Base-by-base conservation (phyloP, 2,113 vertebrate genomes). In the Diadophis punctatus region DNA sequence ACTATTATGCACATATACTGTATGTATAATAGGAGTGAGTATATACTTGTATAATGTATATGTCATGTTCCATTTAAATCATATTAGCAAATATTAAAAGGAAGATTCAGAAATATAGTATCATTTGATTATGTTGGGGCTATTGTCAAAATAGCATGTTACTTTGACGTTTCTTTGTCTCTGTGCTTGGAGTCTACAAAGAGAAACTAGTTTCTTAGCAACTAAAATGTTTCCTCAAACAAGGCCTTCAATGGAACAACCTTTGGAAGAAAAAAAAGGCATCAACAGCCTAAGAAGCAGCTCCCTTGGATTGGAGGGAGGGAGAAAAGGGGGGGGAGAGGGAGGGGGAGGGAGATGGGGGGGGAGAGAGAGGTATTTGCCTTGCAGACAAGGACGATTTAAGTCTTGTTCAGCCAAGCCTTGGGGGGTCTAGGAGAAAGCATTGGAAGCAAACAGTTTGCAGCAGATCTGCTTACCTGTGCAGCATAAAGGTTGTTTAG, bases 121-220 rank as follows among this genome's bases (percentile, higher is more conserved):
- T 97, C 97, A 89, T 97, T 97, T 97, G 96, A 95, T 96, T 96
- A 95, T 49, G 93, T 96, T 97, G 95, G 91, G 97, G 96, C 96
- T 97, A 95, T 97, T 97, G 97, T 97, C 97, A 97, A 95, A 97
- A 97, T 97, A 97, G 86, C 39, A 93, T 95, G 96, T 95, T 97
- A 97, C 95, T 97, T 97, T 98, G 97, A 97, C 34, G 94, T 96
- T 96, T 96, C 96, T 97, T 97, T 97, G 97, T 97, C 98, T 97
- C 97, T 94, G 88, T 94, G 96, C 95, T 95, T 95, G 0, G 56
- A 96, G 96, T 95, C 95, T 95, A 92, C 97, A 97, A 95, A 96
- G 95, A 90, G 96, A 97, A 97, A 96, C 96, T 97, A 97, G 98
- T 98, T 97, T 96, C 98, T 98, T 97, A 98, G 98, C 97, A 97